Evolutionary conservation across 1,140 invertebrate species (phyloP).

Genomic region (Xylocopa sonorina): DNA sequence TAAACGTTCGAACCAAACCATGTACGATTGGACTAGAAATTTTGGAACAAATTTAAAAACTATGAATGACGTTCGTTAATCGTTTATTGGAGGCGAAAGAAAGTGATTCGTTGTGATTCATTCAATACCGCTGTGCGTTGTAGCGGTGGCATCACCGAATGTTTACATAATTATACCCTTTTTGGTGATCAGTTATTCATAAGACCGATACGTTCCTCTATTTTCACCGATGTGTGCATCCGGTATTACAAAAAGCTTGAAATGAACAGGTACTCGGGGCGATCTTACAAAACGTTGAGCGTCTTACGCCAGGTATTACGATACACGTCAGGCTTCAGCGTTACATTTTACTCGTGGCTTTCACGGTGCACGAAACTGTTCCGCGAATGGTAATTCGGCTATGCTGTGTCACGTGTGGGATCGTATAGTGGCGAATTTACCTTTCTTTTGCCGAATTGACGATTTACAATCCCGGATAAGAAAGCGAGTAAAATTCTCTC

Average conservation of each 20-base stretch:
- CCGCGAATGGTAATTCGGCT: not conserved
- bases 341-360: slow-evolving; percentile 17
- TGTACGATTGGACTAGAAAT: too few relatives aligned
- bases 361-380: slow-evolving; percentile 13
- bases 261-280: not conserved
- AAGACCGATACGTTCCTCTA: not conserved
- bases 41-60: not conserved
- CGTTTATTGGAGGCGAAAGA: too few relatives aligned
- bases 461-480: too few relatives aligned
- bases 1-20: too few relatives aligned
- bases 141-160: not conserved
- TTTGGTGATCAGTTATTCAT: slow-evolving; percentile 3
- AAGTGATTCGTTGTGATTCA: not conserved
- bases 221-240: slow-evolving; percentile 18
- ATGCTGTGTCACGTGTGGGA: not conserved
- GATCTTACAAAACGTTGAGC: slow-evolving; percentile 23
- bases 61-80: too few relatives aligned
- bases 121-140: not conserved
- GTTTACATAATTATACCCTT: not conserved
- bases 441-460: too few relatives aligned
- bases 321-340: not conserved
- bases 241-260: slow-evolving; percentile 18
- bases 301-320: slow-evolving; percentile 28
- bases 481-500: too few relatives aligned
- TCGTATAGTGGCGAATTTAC: too few relatives aligned